Evolutionary conservation across 2,113 vertebrate species (phyloP).

Genomic region (Trogon surrucura): DNA sequence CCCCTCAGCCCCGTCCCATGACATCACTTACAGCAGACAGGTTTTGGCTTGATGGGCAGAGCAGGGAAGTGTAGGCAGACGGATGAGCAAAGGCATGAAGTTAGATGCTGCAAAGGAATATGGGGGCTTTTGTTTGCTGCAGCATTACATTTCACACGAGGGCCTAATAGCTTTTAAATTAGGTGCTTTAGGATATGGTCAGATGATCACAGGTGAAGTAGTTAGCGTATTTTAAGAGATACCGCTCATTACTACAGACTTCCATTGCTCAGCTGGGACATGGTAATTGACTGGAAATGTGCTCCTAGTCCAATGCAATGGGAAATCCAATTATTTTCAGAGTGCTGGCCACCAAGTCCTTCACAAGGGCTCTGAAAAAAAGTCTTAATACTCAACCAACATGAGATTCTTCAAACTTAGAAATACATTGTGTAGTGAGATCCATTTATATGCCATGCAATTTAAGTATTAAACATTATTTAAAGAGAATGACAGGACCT

Average conservation of each 20-base stretch:
- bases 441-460: neutral
- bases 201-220: constrained; percentile 15
- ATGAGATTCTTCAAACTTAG: neutral
- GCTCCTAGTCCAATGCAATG: neutral
- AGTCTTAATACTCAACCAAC: neutral
- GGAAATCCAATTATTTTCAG: neutral
- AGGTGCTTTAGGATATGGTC: neutral
- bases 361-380: neutral
- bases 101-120: neutral
- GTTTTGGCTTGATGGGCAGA: neutral
- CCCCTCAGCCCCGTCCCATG: neutral
- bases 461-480: neutral
- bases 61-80: neutral
- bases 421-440: neutral
- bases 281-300: neutral
- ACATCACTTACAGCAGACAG: neutral
- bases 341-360: neutral
- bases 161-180: neutral
- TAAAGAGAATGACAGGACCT: neutral
- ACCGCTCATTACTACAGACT: neutral
- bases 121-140: neutral
- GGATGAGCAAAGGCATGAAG: neutral
- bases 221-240: neutral
- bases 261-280: neutral
- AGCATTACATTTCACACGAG: neutral